A percentile compares a stretch with the other conserved stretches of the same genome.
These are phyloP conservation scores for Sarcophaga bullata DNA, from an alignment of 1,140 invertebrate species.

Conservation along the genomic window DNA sequence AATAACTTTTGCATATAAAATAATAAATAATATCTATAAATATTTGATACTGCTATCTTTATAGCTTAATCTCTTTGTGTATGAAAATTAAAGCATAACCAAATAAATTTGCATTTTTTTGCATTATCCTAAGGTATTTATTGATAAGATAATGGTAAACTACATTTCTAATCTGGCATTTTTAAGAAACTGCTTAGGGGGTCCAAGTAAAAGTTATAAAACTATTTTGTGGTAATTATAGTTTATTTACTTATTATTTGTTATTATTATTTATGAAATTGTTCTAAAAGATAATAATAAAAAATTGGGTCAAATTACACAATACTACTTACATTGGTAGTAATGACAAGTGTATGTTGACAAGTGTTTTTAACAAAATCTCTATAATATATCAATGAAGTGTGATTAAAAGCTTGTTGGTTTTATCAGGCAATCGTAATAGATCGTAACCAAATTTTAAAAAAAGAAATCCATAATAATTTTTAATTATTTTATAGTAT, in stretches of 20 bases:
- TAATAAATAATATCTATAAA: background rate
- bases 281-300: too few relatives aligned
- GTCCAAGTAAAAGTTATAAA: background rate
- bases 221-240: background rate
- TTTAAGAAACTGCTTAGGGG: background rate
- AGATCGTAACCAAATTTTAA: too few relatives aligned
- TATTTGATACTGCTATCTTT: conserved; percentile 8
- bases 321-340: too few relatives aligned
- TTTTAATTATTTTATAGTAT: too few relatives aligned
- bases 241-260: background rate
- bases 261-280: too few relatives aligned
- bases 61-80: conserved; percentile 11
- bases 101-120: conserved; percentile 26
- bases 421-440: too few relatives aligned
- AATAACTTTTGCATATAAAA: background rate
- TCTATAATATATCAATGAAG: too few relatives aligned
- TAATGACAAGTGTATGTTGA: too few relatives aligned
- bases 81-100: background rate
- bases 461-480: too few relatives aligned
- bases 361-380: too few relatives aligned
- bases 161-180: background rate
- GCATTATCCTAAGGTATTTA: conserved; percentile 3
- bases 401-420: too few relatives aligned
- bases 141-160: background rate
- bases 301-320: too few relatives aligned